Conservation (phyloP, 2,888 invertebrate genomes). For the Exocentrus adspersus region DNA sequence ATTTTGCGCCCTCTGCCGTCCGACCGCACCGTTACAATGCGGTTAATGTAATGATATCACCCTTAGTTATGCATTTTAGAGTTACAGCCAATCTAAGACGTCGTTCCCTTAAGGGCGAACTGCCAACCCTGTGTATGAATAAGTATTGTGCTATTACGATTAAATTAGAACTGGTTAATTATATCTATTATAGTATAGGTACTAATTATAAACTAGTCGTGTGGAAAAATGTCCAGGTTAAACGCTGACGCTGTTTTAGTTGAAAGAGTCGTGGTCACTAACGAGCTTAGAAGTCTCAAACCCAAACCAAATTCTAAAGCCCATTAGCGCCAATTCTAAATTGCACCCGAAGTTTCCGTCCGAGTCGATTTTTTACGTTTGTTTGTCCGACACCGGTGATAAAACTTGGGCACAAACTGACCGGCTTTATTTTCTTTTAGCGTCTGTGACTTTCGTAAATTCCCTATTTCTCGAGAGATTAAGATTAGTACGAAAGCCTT, state of each 20-base stretch:
- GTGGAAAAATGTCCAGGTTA: no score
- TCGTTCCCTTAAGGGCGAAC: constrained; percentile 43
- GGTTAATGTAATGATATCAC: constrained; percentile 54
- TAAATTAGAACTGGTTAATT: constrained; percentile 5
- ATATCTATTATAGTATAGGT: neutral
- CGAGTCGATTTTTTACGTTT: no score
- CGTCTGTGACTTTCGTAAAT: neutral
- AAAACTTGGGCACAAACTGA: neutral
- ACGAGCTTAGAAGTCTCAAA: no score
- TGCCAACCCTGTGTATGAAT: constrained; percentile 44
- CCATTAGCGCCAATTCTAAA: no score
- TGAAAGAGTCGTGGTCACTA: no score
- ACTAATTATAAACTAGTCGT: no score
- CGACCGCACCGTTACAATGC: constrained; percentile 44
- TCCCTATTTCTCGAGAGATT: neutral
- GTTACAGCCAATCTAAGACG: constrained; percentile 53
- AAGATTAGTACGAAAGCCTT: neutral
- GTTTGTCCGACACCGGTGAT: no score
- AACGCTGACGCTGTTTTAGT: no score
- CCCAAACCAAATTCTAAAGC: no score
- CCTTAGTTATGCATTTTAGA: constrained; percentile 55
- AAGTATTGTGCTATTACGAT: constrained; percentile 45
- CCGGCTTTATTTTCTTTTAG: neutral
- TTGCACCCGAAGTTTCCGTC: no score
- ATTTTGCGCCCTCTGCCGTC: constrained; percentile 33